Percentiles rank a stretch among this genome's conserved stretches.
Evolutionary conservation across 2,888 invertebrate genomes (phyloP).

Genomic region (Nemotelus nigrinus): DNA sequence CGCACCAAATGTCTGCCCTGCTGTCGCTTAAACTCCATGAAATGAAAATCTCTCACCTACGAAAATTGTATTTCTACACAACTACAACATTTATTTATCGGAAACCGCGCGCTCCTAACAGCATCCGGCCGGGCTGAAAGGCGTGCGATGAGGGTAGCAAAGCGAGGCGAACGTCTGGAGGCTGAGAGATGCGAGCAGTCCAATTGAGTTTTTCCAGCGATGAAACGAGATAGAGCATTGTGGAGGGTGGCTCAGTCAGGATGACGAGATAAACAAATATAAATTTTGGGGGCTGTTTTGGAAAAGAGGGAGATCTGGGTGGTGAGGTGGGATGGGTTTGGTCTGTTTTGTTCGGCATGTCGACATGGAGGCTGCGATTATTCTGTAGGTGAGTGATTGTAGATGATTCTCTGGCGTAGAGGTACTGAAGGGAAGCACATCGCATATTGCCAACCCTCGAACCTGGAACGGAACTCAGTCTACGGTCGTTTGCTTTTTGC

Average conservation of each 20-base stretch:
- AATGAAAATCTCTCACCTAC: slow-evolving; percentile 64
- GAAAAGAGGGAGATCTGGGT: neutral
- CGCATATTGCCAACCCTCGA: slow-evolving; percentile 23
- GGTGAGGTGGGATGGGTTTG: slow-evolving; percentile 29
- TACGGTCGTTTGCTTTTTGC: slow-evolving; percentile 28
- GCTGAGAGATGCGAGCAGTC: slow-evolving; percentile 18
- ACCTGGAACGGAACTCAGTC: slow-evolving; percentile 14
- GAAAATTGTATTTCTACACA: slow-evolving; percentile 64
- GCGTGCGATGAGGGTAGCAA: slow-evolving; percentile 37
- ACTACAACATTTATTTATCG: slow-evolving; percentile 65
- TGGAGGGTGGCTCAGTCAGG: slow-evolving; percentile 33
- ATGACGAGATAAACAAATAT: slow-evolving; percentile 49
- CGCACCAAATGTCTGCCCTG: slow-evolving; percentile 61
- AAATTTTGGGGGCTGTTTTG: slow-evolving; percentile 46
- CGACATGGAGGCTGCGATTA: slow-evolving; percentile 3
- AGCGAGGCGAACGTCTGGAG: neutral
- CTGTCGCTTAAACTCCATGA: slow-evolving; percentile 56
- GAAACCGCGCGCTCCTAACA: slow-evolving; percentile 62
- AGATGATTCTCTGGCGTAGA: neutral
- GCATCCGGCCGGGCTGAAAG: slow-evolving; percentile 47
- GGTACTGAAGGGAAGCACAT: slow-evolving; percentile 15
- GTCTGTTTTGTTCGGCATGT: slow-evolving; percentile 9
- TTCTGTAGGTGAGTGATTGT: slow-evolving; percentile 26
- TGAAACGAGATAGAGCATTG: slow-evolving; percentile 42
- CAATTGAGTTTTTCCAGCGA: slow-evolving; percentile 4